Conservation (phyloP, 2,888 invertebrate species). For the Eremobia ochroleuca region DNA sequence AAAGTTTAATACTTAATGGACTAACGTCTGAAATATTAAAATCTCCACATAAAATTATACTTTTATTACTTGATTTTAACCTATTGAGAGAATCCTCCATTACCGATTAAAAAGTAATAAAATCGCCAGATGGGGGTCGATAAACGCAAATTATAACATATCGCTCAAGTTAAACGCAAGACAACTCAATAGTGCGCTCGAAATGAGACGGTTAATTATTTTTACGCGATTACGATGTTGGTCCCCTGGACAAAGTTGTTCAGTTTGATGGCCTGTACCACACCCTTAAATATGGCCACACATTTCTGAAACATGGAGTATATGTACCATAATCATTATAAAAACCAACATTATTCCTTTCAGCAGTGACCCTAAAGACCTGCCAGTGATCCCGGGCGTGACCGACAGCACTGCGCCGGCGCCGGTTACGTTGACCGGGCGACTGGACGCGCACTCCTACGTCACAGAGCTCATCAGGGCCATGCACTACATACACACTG, state of each 20-base stretch:
- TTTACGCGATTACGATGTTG: background rate
- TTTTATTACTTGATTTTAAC: no score
- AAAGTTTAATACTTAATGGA: no score
- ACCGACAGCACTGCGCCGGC: constrained; percentile 38
- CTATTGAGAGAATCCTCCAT: no score
- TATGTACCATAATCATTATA: background rate
- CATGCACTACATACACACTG: constrained; percentile 83
- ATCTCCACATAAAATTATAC: no score
- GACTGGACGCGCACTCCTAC: constrained; percentile 84
- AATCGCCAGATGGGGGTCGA: no score
- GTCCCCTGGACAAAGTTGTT: background rate
- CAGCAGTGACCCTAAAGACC: constrained; percentile 72
- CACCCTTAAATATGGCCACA: background rate
- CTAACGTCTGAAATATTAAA: no score
- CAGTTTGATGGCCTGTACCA: background rate
- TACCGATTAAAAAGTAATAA: no score
- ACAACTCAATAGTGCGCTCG: no score
- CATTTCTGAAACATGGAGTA: background rate
- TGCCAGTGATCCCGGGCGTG: constrained; percentile 81
- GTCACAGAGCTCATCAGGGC: constrained; percentile 84
- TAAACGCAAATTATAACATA: no score
- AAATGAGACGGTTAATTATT: background rate
- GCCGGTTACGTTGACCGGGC: constrained; percentile 57
- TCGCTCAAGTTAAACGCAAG: no score
- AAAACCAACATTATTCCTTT: background rate